Conservation (phyloP, 2,888 invertebrate species). For the Corbicula japonica region DNA sequence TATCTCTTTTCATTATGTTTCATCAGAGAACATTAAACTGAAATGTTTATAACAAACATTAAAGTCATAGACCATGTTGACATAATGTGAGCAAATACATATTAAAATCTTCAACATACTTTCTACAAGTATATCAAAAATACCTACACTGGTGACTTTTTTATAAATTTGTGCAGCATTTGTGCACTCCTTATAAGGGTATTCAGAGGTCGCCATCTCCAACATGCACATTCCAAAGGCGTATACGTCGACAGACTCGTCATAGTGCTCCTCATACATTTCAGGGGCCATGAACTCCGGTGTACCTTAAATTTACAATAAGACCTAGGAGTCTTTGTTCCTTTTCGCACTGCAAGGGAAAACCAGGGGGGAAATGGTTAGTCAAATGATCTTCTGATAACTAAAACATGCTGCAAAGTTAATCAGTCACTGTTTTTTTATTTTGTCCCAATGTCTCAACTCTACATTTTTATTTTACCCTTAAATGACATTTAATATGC, state of each 20-base stretch:
- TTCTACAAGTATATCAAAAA: no score
- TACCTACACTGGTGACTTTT: constrained; percentile 96
- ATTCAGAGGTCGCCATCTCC: constrained; percentile 99
- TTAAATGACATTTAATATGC: no score
- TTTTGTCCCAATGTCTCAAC: no score
- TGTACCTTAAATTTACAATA: constrained; percentile 89
- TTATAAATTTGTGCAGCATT: constrained; percentile 99
- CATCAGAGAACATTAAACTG: no score
- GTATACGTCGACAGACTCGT: constrained; percentile 99
- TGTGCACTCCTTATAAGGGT: constrained; percentile 99
- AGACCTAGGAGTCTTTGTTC: constrained; percentile 69
- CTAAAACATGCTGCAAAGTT: constrained; percentile 11
- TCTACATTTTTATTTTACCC: no score
- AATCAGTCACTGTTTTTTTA: constrained; percentile 22
- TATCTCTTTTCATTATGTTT: no score
- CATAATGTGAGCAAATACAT: no score
- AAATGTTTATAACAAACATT: no score
- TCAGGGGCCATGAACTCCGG: constrained; percentile 99
- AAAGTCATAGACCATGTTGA: no score
- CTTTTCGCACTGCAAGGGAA: constrained; percentile 65
- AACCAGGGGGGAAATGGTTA: constrained; percentile 56
- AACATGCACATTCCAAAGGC: constrained; percentile 99
- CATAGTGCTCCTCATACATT: constrained; percentile 99
- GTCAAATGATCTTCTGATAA: constrained; percentile 27
- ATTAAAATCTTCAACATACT: no score